Percentiles rank a stretch among this genome's conserved stretches.
phyloP scores from a whole-genome alignment of 2,113 vertebrate species.

The Cheilinus undulatus region DNA sequence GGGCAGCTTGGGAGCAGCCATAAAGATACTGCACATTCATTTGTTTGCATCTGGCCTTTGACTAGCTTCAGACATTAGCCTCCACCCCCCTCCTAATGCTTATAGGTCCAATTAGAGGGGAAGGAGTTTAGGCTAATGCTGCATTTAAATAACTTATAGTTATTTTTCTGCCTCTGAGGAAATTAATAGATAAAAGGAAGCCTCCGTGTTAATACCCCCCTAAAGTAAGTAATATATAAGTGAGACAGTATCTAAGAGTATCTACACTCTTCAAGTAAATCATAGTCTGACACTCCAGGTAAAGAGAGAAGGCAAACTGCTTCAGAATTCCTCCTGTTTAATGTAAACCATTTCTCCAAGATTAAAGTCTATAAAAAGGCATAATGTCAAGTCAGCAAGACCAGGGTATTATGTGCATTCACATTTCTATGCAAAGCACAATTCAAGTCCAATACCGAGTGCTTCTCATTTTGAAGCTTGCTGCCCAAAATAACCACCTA shows the following conservation, averaged over 20 bases:
- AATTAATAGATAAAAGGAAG: constrained; percentile 20
- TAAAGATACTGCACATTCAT: constrained; percentile 38
- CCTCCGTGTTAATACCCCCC: constrained; percentile 7
- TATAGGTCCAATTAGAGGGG: constrained; percentile 47
- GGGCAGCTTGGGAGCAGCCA: constrained; percentile 29
- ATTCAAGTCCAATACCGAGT: not conserved
- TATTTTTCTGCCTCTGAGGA: constrained; percentile 16
- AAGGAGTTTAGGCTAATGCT: constrained; percentile 24
- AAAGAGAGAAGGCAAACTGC: not conserved
- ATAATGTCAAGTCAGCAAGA: not conserved
- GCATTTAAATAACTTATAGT: constrained; percentile 17
- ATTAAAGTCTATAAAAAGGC: not conserved
- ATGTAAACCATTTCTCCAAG: not conserved
- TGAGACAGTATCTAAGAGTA: constrained; percentile 8
- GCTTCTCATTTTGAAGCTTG: constrained; percentile 7
- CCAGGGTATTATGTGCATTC: not conserved
- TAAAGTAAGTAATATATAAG: constrained; percentile 4
- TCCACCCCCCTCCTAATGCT: constrained; percentile 4
- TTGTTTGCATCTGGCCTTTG: constrained; percentile 43
- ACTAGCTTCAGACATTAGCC: constrained; percentile 20
- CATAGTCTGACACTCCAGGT: not conserved
- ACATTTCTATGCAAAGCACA: not conserved
- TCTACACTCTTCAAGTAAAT: not conserved
- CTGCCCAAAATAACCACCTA: not conserved
- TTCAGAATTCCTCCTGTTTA: not conserved